phyloP scores from a whole-genome alignment of 2,888 invertebrate genomes.

The Drosophila lacicola region DNA sequence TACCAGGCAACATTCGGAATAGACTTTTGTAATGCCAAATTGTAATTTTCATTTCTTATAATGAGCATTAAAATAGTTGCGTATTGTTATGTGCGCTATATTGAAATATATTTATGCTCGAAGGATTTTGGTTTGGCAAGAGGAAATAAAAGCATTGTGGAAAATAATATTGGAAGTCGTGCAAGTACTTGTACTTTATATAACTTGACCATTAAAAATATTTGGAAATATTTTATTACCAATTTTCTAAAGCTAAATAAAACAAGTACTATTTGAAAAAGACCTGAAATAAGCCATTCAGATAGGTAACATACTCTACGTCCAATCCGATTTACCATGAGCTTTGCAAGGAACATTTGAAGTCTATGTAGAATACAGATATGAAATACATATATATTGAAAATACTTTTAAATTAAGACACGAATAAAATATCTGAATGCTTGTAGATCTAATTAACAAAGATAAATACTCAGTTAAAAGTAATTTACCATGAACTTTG shows the following conservation, averaged over 20 bases:
- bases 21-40: slow-evolving; percentile 10
- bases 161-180: neutral
- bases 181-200: slow-evolving; percentile 3
- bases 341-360: neutral
- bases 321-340: neutral
- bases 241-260: too few relatives aligned
- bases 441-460: too few relatives aligned
- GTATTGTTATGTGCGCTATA: neutral
- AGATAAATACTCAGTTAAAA: too few relatives aligned
- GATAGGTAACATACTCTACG: too few relatives aligned
- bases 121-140: slow-evolving; percentile 12
- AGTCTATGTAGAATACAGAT: neutral
- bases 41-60: neutral
- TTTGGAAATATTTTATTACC: too few relatives aligned
- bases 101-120: slow-evolving; percentile 16
- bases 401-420: neutral
- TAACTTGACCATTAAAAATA: neutral
- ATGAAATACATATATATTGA: neutral
- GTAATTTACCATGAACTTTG: neutral
- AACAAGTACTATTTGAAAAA: too few relatives aligned
- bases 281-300: too few relatives aligned
- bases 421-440: neutral
- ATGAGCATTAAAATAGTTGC: neutral
- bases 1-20: slow-evolving; percentile 8
- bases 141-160: slow-evolving; percentile 9